phyloP scores from a whole-genome alignment of 2,797 vertebrate genomes.

The Chrysocyon brachyurus region DNA sequence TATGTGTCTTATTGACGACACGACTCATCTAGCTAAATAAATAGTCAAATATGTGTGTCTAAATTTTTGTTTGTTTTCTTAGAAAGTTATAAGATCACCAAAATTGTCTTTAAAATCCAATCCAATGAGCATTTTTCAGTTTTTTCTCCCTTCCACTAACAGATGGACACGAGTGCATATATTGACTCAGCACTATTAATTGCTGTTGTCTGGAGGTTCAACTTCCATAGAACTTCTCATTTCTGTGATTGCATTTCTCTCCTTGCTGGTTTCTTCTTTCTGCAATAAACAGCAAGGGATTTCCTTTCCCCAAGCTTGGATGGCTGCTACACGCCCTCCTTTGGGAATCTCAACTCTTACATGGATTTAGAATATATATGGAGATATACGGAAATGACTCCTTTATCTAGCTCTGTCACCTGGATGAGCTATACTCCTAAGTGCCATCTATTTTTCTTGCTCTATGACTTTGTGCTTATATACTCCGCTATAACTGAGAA shows the following conservation, averaged over 20 bases:
- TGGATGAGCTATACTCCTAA: not conserved
- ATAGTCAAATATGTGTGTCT: not conserved
- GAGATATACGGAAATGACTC: not conserved
- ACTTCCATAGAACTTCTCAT: not conserved
- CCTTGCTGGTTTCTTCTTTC: not conserved
- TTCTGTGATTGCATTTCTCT: not conserved
- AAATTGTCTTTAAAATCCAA: constrained; percentile 3
- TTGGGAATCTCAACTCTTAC: not conserved
- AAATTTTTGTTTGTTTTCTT: not conserved
- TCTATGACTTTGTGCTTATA: not conserved
- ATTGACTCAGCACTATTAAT: not conserved
- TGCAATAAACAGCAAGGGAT: not conserved
- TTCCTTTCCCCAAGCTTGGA: not conserved
- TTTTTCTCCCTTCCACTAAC: not conserved
- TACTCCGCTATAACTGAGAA: not conserved
- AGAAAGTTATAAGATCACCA: not conserved
- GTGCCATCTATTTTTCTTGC: not conserved
- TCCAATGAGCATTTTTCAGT: not conserved
- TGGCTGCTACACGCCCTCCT: not conserved
- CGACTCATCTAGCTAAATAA: not conserved
- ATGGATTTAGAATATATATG: not conserved
- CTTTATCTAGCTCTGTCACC: not conserved
- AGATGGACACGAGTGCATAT: not conserved
- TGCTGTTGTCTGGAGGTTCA: not conserved
- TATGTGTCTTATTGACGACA: not conserved